A percentile compares a stretch with the other conserved stretches of the same genome.
phyloP scores from a whole-genome alignment of 2,888 invertebrate genomes.

The Sminthurinus aureus region DNA sequence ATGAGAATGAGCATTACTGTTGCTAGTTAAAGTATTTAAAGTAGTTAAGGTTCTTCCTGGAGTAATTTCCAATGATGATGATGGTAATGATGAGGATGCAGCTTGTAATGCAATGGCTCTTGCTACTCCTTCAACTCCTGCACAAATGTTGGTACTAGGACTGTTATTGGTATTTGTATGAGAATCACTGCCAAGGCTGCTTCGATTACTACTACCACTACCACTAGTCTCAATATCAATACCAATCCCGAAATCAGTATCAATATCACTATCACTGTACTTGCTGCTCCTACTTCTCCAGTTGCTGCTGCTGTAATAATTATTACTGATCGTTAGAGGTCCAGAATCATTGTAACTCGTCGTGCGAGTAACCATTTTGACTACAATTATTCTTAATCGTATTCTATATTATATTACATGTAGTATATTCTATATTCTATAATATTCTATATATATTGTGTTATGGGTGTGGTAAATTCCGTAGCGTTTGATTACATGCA shows the following conservation, averaged over 20 bases:
- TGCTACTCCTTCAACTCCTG: not conserved
- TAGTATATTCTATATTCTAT: not conserved
- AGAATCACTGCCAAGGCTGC: not conserved
- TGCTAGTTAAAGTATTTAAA: not conserved
- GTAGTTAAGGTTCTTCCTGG: not conserved
- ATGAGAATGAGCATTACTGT: not conserved
- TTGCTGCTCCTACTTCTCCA: not conserved
- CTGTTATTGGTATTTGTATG: not conserved
- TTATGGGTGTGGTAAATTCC: conserved; percentile 32
- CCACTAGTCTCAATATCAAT: not conserved
- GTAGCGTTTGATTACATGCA: not conserved
- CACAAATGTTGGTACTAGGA: not conserved
- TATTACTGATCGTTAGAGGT: conserved; percentile 11
- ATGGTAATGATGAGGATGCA: not conserved
- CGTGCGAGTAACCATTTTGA: conserved; percentile 30
- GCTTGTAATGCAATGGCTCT: too few species aligned
- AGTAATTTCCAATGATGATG: not conserved
- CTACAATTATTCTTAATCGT: not conserved
- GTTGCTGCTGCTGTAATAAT: not conserved
- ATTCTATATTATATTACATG: not conserved
- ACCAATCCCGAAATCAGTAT: too few species aligned
- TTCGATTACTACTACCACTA: not conserved
- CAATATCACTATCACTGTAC: not conserved
- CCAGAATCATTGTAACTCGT: conserved; percentile 12
- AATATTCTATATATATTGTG: not conserved